Conservation (phyloP, 2,888 invertebrate genomes). For the Nomada flava region DNA sequence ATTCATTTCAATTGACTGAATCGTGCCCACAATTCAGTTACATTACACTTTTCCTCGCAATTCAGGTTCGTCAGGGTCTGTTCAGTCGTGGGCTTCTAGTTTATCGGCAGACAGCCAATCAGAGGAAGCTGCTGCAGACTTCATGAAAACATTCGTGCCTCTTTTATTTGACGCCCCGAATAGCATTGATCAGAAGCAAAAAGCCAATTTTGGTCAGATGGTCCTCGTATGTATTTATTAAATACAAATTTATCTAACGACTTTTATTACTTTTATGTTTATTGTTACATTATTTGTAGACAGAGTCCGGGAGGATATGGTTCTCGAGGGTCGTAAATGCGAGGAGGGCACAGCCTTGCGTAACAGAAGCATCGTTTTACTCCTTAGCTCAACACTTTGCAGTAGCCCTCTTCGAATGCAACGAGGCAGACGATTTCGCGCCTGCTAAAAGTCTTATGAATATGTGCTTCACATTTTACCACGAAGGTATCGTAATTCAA, state of each 20-base stretch:
- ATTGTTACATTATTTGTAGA: slow-evolving; percentile 73
- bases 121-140: slow-evolving; percentile 87
- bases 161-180: slow-evolving; percentile 87
- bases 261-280: neutral
- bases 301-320: slow-evolving; percentile 88
- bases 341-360: slow-evolving; percentile 87
- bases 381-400: slow-evolving; percentile 90
- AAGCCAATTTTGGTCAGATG: slow-evolving; percentile 89
- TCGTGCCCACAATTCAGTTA: neutral
- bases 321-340: slow-evolving; percentile 89
- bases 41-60: neutral
- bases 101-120: slow-evolving; percentile 87
- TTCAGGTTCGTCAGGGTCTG: slow-evolving; percentile 87
- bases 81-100: slow-evolving; percentile 88
- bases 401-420: slow-evolving; percentile 89
- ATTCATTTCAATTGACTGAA: neutral
- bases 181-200: slow-evolving; percentile 87
- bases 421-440: slow-evolving; percentile 89
- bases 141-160: slow-evolving; percentile 89
- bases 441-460: slow-evolving; percentile 91
- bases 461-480: slow-evolving; percentile 90
- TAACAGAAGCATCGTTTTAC: slow-evolving; percentile 89
- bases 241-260: neutral
- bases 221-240: slow-evolving; percentile 84
- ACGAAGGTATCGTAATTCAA: slow-evolving; percentile 85